Evolutionary conservation across 2,113 vertebrate genomes (phyloP).

Genomic region (Stictonetta naevosa): DNA sequence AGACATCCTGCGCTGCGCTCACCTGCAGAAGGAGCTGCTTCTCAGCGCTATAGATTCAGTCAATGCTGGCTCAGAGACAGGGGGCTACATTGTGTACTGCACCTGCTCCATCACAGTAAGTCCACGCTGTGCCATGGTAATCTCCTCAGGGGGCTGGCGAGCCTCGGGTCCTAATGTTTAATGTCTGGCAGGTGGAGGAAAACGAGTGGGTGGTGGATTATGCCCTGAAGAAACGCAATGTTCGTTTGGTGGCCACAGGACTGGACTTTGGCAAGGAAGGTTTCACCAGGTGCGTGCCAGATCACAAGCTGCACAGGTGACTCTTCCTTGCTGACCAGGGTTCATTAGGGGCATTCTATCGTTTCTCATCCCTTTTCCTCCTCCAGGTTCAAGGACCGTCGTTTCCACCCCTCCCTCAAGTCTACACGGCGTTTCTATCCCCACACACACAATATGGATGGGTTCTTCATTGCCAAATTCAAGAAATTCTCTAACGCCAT

Average conservation of each 20-base stretch:
- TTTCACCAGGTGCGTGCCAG: conserved; percentile 84
- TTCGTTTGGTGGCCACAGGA: conserved; percentile 92
- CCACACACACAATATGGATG: conserved; percentile 97
- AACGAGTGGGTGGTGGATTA: conserved; percentile 99
- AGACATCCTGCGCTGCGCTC: conserved; percentile 90
- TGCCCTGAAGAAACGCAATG: conserved; percentile 94
- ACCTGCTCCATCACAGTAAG: conserved; percentile 94
- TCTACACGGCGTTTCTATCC: conserved; percentile 91
- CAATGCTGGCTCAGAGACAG: conserved; percentile 86
- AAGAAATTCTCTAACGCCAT: conserved; percentile 94
- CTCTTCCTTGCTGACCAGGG: not conserved
- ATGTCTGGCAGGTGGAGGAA: conserved; percentile 88
- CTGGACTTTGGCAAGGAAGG: conserved; percentile 97
- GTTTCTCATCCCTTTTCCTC: not conserved
- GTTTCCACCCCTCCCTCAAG: conserved; percentile 91
- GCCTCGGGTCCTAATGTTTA: not conserved
- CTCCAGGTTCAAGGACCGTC: conserved; percentile 87
- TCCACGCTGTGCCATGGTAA: accelerated
- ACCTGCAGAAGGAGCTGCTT: conserved; percentile 95
- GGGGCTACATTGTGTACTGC: conserved; percentile 94
- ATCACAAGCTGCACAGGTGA: not conserved
- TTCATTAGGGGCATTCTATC: not conserved
- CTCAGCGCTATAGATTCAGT: conserved; percentile 94
- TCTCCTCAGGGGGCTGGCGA: not conserved
- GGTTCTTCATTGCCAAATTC: conserved; percentile 96